These are phyloP conservation scores for Caranx melampygus DNA, from an alignment of 2,113 vertebrate genomes.

Conservation along the genomic window DNA sequence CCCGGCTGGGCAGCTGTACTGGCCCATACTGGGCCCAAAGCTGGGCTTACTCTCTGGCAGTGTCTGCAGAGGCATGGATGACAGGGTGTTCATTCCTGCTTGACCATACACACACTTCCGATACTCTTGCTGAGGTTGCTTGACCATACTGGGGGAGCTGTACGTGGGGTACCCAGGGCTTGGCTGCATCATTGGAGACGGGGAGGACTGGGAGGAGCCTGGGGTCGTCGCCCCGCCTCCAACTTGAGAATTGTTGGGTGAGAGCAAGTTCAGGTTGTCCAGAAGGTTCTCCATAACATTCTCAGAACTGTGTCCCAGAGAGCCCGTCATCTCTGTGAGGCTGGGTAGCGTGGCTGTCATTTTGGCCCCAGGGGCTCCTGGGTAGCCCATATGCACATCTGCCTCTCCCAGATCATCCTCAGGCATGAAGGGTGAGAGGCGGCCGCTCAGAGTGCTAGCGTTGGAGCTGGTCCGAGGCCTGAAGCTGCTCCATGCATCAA, in stretches of 20 bases:
- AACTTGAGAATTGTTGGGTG: slow-evolving; percentile 89
- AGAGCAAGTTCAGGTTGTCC: slow-evolving; percentile 97
- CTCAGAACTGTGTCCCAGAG: slow-evolving; percentile 88
- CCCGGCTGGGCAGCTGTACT: slow-evolving; percentile 90
- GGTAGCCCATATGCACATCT: slow-evolving; percentile 93
- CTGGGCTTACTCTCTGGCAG: slow-evolving; percentile 89
- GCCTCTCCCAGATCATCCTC: slow-evolving; percentile 95
- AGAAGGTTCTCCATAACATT: slow-evolving; percentile 97
- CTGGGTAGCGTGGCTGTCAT: slow-evolving; percentile 96
- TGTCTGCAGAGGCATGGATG: slow-evolving; percentile 91
- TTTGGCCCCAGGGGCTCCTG: slow-evolving; percentile 88
- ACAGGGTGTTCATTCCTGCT: slow-evolving; percentile 87
- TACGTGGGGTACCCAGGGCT: slow-evolving; percentile 91
- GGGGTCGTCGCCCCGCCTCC: slow-evolving; percentile 81
- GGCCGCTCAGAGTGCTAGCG: slow-evolving; percentile 94
- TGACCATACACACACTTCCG: slow-evolving; percentile 93
- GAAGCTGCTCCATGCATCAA: slow-evolving; percentile 96
- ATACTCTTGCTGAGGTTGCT: slow-evolving; percentile 91
- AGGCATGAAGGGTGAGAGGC: slow-evolving; percentile 95
- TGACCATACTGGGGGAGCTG: slow-evolving; percentile 88
- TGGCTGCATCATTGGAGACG: slow-evolving; percentile 92
- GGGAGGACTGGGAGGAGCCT: slow-evolving; percentile 91
- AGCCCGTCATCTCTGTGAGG: slow-evolving; percentile 93
- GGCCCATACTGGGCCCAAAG: slow-evolving; percentile 85
- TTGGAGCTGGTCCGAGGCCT: slow-evolving; percentile 96